These are phyloP conservation scores for Caradrina clavipalpis DNA, from an alignment of 2,888 invertebrate species.

Conservation along the genomic window DNA sequence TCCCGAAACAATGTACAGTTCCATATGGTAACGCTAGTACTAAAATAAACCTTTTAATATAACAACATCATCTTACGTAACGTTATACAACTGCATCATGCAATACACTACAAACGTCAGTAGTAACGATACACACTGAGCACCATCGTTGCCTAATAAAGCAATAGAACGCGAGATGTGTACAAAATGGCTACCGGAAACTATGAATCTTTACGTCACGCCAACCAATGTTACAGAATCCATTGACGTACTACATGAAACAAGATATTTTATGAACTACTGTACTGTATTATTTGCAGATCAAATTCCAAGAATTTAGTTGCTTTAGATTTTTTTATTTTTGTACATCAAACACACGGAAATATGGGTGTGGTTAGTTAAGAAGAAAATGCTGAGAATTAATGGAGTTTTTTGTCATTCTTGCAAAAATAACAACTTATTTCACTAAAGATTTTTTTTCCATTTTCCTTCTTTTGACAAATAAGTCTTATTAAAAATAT, in stretches of 20 bases:
- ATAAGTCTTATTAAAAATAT: not conserved
- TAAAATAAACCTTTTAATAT: not conserved
- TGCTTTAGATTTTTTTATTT: not conserved
- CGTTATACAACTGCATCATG: not conserved
- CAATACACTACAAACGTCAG: conserved; percentile 5
- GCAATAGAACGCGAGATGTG: conserved; percentile 26
- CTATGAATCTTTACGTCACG: conserved; percentile 48
- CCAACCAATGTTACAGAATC: conserved; percentile 22
- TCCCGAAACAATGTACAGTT: no score
- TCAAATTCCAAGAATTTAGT: conserved; percentile 37
- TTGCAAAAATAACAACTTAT: not conserved
- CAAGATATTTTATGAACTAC: conserved; percentile 32
- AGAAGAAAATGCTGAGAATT: not conserved
- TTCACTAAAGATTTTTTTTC: no score
- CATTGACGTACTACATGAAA: conserved; percentile 51
- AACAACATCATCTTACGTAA: not conserved
- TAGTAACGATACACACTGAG: not conserved
- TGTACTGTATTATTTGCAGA: conserved; percentile 36
- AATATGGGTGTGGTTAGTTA: not conserved
- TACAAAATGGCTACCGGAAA: conserved; percentile 41
- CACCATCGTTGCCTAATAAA: conserved; percentile 36
- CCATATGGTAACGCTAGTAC: no score
- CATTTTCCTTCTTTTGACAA: not conserved
- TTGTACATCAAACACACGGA: not conserved
- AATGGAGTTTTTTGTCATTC: not conserved